Percentiles rank a stretch among this genome's conserved stretches.
phyloP scores from a whole-genome alignment of 2,888 invertebrate species.

The Rhagonycha lutea region DNA sequence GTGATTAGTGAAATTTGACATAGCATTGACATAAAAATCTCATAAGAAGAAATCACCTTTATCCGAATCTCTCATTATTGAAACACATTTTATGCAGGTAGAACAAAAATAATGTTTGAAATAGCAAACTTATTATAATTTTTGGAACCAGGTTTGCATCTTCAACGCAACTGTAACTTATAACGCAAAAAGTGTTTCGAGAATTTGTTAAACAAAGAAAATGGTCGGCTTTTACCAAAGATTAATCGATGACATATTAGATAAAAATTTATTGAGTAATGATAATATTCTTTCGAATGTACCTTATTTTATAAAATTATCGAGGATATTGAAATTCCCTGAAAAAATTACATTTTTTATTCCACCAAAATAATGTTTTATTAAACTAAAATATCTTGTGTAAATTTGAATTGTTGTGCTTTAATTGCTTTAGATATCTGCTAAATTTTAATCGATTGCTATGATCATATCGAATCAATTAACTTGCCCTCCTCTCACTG shows the following conservation, averaged over 20 bases:
- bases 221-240: conserved; percentile 61
- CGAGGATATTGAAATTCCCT: neutral
- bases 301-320: conserved; percentile 33
- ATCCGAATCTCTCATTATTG: conserved; percentile 36
- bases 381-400: too few relatives aligned
- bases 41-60: too few relatives aligned
- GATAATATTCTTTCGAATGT: conserved; percentile 23
- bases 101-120: neutral
- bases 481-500: too few relatives aligned
- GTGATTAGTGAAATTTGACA: too few relatives aligned
- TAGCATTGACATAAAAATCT: too few relatives aligned
- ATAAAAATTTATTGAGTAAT: neutral
- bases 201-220: conserved; percentile 60
- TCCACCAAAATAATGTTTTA: too few relatives aligned
- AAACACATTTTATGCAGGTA: conserved; percentile 55
- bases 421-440: too few relatives aligned
- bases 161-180: conserved; percentile 64
- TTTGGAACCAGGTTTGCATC: conserved; percentile 58
- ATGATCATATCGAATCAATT: too few relatives aligned
- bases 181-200: conserved; percentile 60
- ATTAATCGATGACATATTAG: conserved; percentile 58
- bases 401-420: too few relatives aligned
- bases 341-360: neutral
- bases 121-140: neutral
- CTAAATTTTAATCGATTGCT: too few relatives aligned